Evolutionary conservation across 2,888 invertebrate species (phyloP), one percentile per base, ranked within the genome.

Genomic region (Melieria crassipennis): DNA sequence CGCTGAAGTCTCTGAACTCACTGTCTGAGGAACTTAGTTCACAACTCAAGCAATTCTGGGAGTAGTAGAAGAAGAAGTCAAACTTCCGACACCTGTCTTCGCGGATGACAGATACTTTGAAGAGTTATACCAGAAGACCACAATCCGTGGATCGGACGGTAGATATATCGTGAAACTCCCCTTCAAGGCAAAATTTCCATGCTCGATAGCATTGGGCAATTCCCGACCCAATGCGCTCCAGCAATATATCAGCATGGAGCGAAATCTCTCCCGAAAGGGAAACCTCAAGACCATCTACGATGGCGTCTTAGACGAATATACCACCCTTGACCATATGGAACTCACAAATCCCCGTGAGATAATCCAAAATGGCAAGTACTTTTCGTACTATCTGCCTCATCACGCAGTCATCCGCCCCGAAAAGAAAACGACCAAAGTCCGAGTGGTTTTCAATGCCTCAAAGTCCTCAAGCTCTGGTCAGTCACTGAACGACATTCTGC

Each of bases 381-480:
- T 65, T 47, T 55, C 62, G 10, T 55, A 55, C 52, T 48, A 73
- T 13, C 46, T 71, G 16, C 75, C 77, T 1, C 76, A 77, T 52
- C 74, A 77, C 45, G 75, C 73, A 1, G 71, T 77, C 5, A 60
- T 76, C 4, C 67, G 63, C 11, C 72, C 71, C 0, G 72, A 75
- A 7, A 74, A 72, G 42, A 70, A 69, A 11, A 70, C 74, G 1
- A 76, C 74, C 3, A 76, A 74, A 55, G 50, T 75, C 11, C 52
- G 73, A 9, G 73, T 78, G 2, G 76, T 76, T 0, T 78, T 79
- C 48, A 74, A 77, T 46, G 76, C 76, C 0, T 77, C 75, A 0
- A 52, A 67, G 7, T 69, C 66, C 6, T 66, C 74, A 6, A 50
- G 56, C 5, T 73, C 70, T 5, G 72, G 77, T 1, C 30, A 47